Conservation (phyloP, 2,888 invertebrate genomes). For the Cheilosia variabilis region DNA sequence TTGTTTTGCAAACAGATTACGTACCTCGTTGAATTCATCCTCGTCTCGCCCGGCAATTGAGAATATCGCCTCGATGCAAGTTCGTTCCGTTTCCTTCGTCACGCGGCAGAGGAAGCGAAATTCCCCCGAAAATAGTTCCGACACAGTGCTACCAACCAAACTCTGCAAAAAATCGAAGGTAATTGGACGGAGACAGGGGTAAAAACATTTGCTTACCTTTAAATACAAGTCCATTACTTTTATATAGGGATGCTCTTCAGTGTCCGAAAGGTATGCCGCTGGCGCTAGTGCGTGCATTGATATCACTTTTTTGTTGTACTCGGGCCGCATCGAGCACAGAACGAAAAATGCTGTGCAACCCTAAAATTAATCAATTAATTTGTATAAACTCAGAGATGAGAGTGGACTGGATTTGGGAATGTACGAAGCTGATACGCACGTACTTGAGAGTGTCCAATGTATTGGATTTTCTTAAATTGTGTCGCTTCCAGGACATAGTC, state of each 20-base stretch:
- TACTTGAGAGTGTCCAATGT: slow-evolving; percentile 87
- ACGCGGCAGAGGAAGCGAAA: slow-evolving; percentile 81
- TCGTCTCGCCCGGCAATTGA: slow-evolving; percentile 82
- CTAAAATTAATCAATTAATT: slow-evolving; percentile 79
- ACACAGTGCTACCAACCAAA: slow-evolving; percentile 81
- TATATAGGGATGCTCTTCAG: slow-evolving; percentile 82
- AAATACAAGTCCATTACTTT: slow-evolving; percentile 81
- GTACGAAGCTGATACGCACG: slow-evolving; percentile 74
- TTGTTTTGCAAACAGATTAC: background rate
- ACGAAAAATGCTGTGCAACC: slow-evolving; percentile 90
- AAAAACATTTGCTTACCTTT: slow-evolving; percentile 78
- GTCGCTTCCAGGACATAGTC: slow-evolving; percentile 86
- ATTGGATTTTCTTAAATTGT: slow-evolving; percentile 85
- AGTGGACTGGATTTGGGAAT: background rate
- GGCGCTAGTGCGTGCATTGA: slow-evolving; percentile 89
- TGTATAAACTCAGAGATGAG: background rate
- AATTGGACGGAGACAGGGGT: background rate
- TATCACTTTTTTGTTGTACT: slow-evolving; percentile 88
- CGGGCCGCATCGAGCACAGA: slow-evolving; percentile 86
- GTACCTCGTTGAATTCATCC: slow-evolving; percentile 82
- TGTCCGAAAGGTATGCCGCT: slow-evolving; percentile 85
- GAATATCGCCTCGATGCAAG: slow-evolving; percentile 82
- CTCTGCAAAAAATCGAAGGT: slow-evolving; percentile 76
- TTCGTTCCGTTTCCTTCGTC: slow-evolving; percentile 81
- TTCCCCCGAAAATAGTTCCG: slow-evolving; percentile 81